These are phyloP conservation scores for Steinernema carpocapsae DNA, from an alignment of 2,888 invertebrate genomes.

Conservation along the genomic window DNA sequence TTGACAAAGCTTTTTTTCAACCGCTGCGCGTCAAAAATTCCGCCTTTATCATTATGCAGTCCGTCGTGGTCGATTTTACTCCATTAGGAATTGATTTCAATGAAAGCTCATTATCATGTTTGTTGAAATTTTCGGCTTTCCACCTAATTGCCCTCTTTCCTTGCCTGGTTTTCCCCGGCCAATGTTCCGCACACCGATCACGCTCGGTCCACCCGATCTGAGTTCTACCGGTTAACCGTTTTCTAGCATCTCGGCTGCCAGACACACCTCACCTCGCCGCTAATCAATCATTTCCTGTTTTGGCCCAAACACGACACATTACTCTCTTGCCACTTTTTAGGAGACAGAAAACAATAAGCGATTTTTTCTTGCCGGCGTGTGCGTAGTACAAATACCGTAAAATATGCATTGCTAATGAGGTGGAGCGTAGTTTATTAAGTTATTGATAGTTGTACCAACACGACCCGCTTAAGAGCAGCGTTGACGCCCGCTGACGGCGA, in stretches of 20 bases:
- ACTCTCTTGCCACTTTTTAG: background rate
- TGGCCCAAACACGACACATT: conserved; percentile 14
- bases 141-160: conserved; percentile 26
- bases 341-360: background rate
- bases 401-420: conserved; percentile 1
- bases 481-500: background rate
- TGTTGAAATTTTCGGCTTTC: conserved; percentile 21
- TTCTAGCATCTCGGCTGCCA: background rate
- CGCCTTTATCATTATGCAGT: background rate
- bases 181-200: too few species aligned
- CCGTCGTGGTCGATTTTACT: conserved; percentile 3
- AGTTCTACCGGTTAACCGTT: background rate
- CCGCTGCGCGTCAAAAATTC: background rate
- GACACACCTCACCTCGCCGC: background rate
- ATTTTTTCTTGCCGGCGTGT: background rate
- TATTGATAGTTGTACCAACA: conserved; percentile 13
- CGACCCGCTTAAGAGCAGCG: conserved; percentile 1
- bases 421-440: background rate
- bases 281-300: conserved; percentile 7
- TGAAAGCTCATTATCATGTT: conserved; percentile 32
- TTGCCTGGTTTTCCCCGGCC: background rate
- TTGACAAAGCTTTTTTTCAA: too few species aligned
- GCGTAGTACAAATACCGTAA: conserved; percentile 3
- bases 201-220: too few species aligned
- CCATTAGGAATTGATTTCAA: conserved; percentile 32